Base-by-base conservation (phyloP, 2,888 invertebrate species). In the Pelosia muscerda region DNA sequence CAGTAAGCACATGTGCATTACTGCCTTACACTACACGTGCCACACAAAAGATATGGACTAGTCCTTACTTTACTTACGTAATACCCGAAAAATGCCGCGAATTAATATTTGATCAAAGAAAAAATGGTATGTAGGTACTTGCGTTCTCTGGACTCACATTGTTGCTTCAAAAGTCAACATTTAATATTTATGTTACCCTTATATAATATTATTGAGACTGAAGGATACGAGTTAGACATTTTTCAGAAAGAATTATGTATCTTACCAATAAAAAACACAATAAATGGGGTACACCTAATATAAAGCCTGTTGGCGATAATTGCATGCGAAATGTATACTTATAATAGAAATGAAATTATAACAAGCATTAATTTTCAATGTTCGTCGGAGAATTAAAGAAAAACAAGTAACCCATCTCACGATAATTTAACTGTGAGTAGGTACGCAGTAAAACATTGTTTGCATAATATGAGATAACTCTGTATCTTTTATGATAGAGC, bases 211-310 rank as follows among this genome's bases (percentile, higher is more conserved):
- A 81, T 78, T 75, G 66, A 71, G 68, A 75, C 60, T 68, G 74
- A 38, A 55, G 54, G 63, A 63, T 66, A 60, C 38, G 69, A 63
- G 49, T 67, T 71, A 75, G 76, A 78, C 73, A 81, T 73, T 73
- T 78, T 66, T 75, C 63, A 61, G 61, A 66, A 66, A 63, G 78
- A 80, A 78, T 80, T 73, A 78, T 78, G 73, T 75, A 28, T 66
- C 65, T 65, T 81, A 76, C 73, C 75, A 78, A 75, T 81, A 72
- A 78, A 72, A 80, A 69, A 66, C 69, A 71, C 68, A 67, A 71
- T n/a, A 66, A 72, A 73, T 69, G 65, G 75, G 64, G 73, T 54
- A 68, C 55, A n/a, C n/a, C n/a, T n/a, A 53, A 75, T 72, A 60
- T n/a, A 61, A 66, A 5, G 31, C 31, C 66, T 78, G 67, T 68